These are phyloP conservation scores for Catocala nupta DNA, from an alignment of 2,888 invertebrate genomes.

Conservation along the genomic window DNA sequence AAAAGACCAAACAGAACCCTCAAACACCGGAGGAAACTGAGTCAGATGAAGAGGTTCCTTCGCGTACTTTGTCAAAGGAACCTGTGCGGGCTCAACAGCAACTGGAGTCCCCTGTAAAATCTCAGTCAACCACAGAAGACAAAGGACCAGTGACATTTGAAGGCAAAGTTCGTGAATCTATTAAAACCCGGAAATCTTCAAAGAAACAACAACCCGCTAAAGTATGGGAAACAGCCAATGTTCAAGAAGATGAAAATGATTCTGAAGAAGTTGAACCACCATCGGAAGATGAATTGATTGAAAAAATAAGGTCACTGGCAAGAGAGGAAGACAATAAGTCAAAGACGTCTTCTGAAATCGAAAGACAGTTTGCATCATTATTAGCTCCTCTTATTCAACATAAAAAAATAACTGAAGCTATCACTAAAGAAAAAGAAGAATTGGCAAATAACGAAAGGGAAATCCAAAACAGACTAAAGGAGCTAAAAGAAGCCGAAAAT, in stretches of 20 bases:
- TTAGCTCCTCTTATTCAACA: conserved; percentile 48
- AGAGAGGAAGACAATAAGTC: conserved; percentile 27
- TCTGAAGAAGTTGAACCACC: background rate
- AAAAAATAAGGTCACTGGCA: background rate
- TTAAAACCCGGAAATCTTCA: background rate
- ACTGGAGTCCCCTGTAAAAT: background rate
- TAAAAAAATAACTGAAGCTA: conserved; percentile 44
- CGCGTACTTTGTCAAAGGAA: background rate
- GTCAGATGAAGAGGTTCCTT: background rate
- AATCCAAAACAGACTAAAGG: conserved; percentile 48
- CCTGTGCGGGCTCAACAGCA: conserved; percentile 2
- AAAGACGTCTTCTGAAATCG: conserved; percentile 6
- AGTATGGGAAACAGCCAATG: background rate
- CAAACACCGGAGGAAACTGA: background rate
- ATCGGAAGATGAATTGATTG: background rate
- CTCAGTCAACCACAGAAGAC: background rate
- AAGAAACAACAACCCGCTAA: background rate
- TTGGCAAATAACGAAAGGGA: conserved; percentile 44
- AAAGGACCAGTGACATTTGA: conserved; percentile 19
- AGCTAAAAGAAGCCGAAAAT: conserved; percentile 63
- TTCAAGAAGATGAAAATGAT: background rate
- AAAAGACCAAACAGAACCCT: background rate
- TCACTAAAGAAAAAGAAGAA: conserved; percentile 48
- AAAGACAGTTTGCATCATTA: conserved; percentile 37
- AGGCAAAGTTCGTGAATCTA: background rate